Conservation (phyloP, 2,113 vertebrate genomes). For the Plecotus auritus region DNA sequence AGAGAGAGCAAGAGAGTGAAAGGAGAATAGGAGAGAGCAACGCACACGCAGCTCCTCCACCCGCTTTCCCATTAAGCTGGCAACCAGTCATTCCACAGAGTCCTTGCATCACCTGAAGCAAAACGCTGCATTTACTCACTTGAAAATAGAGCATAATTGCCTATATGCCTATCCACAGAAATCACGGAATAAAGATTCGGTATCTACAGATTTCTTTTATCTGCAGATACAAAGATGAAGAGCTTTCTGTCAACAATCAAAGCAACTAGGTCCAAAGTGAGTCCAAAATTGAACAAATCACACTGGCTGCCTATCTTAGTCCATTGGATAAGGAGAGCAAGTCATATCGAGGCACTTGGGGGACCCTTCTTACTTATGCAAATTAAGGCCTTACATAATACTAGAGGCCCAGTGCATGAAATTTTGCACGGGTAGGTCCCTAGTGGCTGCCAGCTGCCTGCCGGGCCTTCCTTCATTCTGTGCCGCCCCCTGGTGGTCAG, state of each 20-base stretch:
- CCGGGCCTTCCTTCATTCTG: too few species aligned
- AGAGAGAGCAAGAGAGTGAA: too few species aligned
- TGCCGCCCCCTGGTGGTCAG: too few species aligned
- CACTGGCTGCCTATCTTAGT: background rate
- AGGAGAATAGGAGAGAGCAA: fast-evolving
- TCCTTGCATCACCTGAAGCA: background rate
- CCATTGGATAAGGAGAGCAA: background rate
- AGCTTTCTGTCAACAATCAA: background rate
- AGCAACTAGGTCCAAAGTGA: background rate
- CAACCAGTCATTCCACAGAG: background rate
- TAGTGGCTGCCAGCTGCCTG: too few species aligned
- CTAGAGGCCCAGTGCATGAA: too few species aligned
- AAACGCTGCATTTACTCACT: background rate
- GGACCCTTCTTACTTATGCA: background rate
- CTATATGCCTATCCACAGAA: background rate
- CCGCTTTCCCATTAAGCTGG: background rate
- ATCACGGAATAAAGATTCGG: background rate
- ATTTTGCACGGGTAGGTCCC: too few species aligned
- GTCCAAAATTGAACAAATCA: background rate
- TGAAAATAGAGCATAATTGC: background rate
- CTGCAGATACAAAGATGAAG: background rate
- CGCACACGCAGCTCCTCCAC: background rate
- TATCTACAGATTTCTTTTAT: background rate
- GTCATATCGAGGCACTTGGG: background rate
- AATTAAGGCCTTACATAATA: background rate